Evolutionary conservation across 2,113 vertebrate genomes (phyloP), one percentile per base, ranked within the genome.

Genomic region (Martes martes): DNA sequence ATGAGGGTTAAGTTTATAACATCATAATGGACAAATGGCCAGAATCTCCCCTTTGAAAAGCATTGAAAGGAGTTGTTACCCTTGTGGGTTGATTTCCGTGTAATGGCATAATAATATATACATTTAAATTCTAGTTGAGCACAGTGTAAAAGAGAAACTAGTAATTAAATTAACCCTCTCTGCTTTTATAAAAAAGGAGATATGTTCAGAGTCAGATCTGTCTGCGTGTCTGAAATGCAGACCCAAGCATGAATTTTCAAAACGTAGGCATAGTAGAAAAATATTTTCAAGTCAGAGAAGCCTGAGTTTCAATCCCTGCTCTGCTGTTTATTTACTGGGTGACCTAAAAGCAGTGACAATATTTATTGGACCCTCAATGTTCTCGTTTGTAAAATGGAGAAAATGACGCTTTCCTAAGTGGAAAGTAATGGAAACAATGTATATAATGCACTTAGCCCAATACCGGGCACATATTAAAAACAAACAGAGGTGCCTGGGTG

Each of bases 71-170:
- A 95, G 33, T 89, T 90, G 33, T 89, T 90, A 76, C 21, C 50
- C 76, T 97, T 59, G 69, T 93, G 90, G 39, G 88, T 63, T 36
- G 19, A 92, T 42, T 84, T 95, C 96, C 78, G 7, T 90, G 67
- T 91, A 97, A 97, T 92, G 97, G 67, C 79, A 96, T 88, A 97
- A 95, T 91, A 36, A 84, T 45, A 7, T 91, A 83, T 97, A 89
- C 94, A 91, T 96, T 83, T 28, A 95, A 91, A n/a, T 84, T 97
- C 50, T 2, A n/a, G 24, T 42, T 74, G 39, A 89, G n/a, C 1
- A 3, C 9, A 52, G 5, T 93, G 97, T 95, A 91, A 76, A 97
- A 88, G 36, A 98, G 88, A 97, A 81, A 97, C 65, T 81, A 89
- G 90, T 92, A 92, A 57, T 82, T 71, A 78, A 97, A 97, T 81